Evolutionary conservation across 2,797 vertebrate genomes (phyloP).

Genomic region (Synanceia verrucosa): DNA sequence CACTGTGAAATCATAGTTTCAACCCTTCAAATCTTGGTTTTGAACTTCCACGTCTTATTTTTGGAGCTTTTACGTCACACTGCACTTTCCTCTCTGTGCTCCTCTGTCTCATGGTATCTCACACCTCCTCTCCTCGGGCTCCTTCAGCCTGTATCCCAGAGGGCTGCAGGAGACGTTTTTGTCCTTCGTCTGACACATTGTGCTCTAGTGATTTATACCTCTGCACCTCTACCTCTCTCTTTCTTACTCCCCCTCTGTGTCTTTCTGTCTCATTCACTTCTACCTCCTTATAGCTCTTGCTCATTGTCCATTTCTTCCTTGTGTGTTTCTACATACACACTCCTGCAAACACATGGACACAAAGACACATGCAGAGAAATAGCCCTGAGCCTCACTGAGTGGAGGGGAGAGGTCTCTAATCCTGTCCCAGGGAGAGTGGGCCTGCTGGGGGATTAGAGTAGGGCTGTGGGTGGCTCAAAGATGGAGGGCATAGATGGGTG

Average conservation of each 20-base stretch:
- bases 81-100: not conserved
- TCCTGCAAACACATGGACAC: conserved; percentile 11
- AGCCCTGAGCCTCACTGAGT: conserved; percentile 38
- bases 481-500: conserved; percentile 55
- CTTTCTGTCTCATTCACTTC: conserved; percentile 57
- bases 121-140: conserved; percentile 31
- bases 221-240: conserved; percentile 52
- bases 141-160: conserved; percentile 38
- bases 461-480: conserved; percentile 64
- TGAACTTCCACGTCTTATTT: not conserved
- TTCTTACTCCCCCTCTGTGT: conserved; percentile 31
- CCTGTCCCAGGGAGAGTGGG: conserved; percentile 65
- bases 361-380: conserved; percentile 34
- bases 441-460: conserved; percentile 70
- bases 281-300: conserved; percentile 44
- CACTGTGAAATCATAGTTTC: not conserved
- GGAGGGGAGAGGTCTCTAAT: conserved; percentile 65
- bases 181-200: conserved; percentile 73
- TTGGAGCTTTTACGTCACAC: conserved; percentile 1
- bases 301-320: conserved; percentile 59
- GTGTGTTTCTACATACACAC: conserved; percentile 8
- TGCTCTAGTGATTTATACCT: conserved; percentile 73
- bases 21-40: not conserved
- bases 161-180: conserved; percentile 67
- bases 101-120: conserved; percentile 28